phyloP scores from a whole-genome alignment of 2,888 invertebrate species.

The Phytoseiulus persimilis region DNA sequence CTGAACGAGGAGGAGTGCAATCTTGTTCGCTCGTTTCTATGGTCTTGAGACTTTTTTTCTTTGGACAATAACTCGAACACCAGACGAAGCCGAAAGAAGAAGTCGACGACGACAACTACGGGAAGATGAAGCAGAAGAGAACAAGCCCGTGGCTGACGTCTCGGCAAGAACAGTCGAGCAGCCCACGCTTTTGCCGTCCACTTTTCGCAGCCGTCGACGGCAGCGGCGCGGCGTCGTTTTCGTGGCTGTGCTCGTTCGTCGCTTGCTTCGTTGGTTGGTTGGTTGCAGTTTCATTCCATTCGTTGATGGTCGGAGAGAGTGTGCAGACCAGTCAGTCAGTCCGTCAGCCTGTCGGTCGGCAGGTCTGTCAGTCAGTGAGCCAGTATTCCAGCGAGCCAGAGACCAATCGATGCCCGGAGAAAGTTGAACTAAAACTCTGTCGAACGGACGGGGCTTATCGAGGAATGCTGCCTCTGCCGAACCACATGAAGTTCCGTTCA shows the following conservation, averaged over 20 bases:
- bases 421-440: neutral
- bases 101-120: neutral
- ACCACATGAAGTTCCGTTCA: neutral
- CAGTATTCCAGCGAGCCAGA: neutral
- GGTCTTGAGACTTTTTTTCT: neutral
- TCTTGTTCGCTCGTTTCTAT: neutral
- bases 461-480: neutral
- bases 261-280: neutral
- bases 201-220: neutral
- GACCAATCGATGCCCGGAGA: neutral
- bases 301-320: neutral
- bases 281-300: neutral
- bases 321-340: neutral
- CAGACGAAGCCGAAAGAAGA: neutral
- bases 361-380: neutral
- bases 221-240: neutral
- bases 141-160: neutral
- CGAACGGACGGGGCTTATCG: neutral
- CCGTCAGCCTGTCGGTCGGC: neutral
- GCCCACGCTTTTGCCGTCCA: neutral
- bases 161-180: neutral
- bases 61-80: neutral
- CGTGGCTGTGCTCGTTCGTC: neutral
- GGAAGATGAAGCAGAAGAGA: slow-evolving; percentile 5
- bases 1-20: neutral